phyloP scores from a whole-genome alignment of 2,888 invertebrate species.

The Druceiella hillmani region DNA sequence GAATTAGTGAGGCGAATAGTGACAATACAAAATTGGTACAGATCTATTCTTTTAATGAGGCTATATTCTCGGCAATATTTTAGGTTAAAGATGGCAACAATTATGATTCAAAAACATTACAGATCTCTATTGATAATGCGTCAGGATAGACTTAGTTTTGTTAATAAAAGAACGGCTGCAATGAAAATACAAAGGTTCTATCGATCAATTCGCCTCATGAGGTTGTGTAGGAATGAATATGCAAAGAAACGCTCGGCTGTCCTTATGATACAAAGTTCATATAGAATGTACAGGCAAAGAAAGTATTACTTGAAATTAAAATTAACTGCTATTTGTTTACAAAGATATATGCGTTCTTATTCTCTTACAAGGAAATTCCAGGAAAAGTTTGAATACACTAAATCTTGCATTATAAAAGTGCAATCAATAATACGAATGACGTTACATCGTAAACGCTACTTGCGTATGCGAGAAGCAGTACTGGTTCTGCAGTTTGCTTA shows the following conservation, averaged over 20 bases:
- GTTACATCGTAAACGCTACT: constrained; percentile 20
- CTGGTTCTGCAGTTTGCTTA: constrained; percentile 29
- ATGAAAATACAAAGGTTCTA: constrained; percentile 19
- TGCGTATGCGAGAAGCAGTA: constrained; percentile 15
- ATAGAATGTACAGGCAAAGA: constrained; percentile 22
- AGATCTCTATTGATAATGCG: constrained; percentile 22
- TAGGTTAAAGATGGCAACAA: constrained; percentile 29
- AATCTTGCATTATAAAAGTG: constrained; percentile 16
- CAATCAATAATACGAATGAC: constrained; percentile 20
- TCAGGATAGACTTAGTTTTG: constrained; percentile 3
- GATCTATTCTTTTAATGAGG: constrained; percentile 30
- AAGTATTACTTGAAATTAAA: too few relatives aligned
- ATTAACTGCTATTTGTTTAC: too few relatives aligned
- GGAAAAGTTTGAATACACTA: constrained; percentile 15
- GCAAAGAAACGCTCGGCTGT: constrained; percentile 14
- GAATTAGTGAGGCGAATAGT: constrained; percentile 28
- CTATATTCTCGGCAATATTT: constrained; percentile 30
- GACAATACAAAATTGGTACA: constrained; percentile 41
- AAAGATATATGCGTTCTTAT: too few relatives aligned
- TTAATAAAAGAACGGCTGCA: too few relatives aligned
- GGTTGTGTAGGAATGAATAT: constrained; percentile 22
- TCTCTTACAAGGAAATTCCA: too few relatives aligned
- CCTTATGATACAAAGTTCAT: constrained; percentile 29
- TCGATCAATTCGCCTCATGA: too few relatives aligned
- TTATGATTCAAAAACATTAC: constrained; percentile 31